Conservation (phyloP, 2,888 invertebrate genomes). For the Corythucha ciliata region DNA sequence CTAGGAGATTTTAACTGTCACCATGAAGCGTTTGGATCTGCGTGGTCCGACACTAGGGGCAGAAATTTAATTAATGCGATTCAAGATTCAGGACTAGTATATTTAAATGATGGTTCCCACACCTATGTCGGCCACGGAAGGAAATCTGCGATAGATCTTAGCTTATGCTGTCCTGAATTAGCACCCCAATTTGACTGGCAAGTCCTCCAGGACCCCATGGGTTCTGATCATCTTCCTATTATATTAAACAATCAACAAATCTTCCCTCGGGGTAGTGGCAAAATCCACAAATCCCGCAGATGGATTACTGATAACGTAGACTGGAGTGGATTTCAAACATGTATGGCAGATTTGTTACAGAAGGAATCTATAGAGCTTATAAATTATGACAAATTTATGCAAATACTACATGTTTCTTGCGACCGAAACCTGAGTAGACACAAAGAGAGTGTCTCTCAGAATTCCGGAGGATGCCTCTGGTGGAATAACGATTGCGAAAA, state of each 20-base stretch:
- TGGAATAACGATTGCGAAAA: constrained; percentile 2
- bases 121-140: background rate
- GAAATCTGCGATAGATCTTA: constrained; percentile 9
- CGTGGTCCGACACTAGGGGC: background rate
- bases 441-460: too few species aligned
- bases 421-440: too few species aligned
- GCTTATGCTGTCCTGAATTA: background rate
- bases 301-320: background rate
- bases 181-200: background rate
- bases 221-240: constrained; percentile 10
- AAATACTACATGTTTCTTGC: background rate
- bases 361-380: background rate
- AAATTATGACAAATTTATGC: background rate
- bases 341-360: background rate
- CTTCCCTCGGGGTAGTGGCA: background rate
- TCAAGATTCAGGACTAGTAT: background rate
- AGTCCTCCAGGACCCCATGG: constrained; percentile 3
- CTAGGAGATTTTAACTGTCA: constrained; percentile 15
- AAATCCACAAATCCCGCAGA: background rate
- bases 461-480: constrained; percentile 5
- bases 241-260: background rate
- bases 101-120: constrained; percentile 4
- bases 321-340: background rate
- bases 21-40: background rate
- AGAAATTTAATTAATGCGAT: background rate